These are phyloP conservation scores for Notarius quadriscutis DNA, from an alignment of 2,113 vertebrate species.

Conservation along the genomic window DNA sequence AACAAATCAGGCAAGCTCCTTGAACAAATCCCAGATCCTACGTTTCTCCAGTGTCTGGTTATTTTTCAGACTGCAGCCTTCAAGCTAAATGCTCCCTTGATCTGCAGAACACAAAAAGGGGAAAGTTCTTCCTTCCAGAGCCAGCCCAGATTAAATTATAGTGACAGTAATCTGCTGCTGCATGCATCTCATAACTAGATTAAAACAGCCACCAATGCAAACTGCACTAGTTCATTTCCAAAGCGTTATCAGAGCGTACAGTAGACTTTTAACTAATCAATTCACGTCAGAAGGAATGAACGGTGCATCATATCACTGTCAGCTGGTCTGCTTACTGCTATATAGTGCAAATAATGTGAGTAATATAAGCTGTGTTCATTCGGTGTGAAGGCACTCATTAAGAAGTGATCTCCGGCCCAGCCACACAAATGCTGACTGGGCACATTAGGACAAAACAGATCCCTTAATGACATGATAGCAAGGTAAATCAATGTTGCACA, in stretches of 20 bases:
- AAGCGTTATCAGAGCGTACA: slow-evolving; percentile 44
- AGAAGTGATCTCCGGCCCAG: slow-evolving; percentile 45
- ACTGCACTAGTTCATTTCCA: slow-evolving; percentile 44
- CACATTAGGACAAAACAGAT: slow-evolving; percentile 26
- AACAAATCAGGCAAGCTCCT: neutral
- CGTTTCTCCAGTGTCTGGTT: neutral
- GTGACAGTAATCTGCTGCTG: slow-evolving; percentile 43
- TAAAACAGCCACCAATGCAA: slow-evolving; percentile 48
- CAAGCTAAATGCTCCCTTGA: slow-evolving; percentile 18
- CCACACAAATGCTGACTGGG: slow-evolving; percentile 33
- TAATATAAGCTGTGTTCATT: slow-evolving; percentile 37
- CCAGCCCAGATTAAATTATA: slow-evolving; percentile 51
- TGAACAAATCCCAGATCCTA: neutral
- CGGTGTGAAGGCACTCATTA: slow-evolving; percentile 42
- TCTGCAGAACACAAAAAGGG: slow-evolving; percentile 17
- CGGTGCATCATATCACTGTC: slow-evolving; percentile 30
- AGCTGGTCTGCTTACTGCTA: slow-evolving; percentile 29
- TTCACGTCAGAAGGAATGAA: slow-evolving; percentile 55
- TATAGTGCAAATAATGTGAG: slow-evolving; percentile 26
- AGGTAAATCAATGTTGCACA: slow-evolving; percentile 30
- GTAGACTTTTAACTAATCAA: slow-evolving; percentile 49
- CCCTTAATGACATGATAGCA: slow-evolving; percentile 40
- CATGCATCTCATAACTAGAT: slow-evolving; percentile 54
- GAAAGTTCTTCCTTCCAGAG: slow-evolving; percentile 40
- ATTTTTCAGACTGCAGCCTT: neutral